Conservation (phyloP, 2,888 invertebrate species). For the Drosophila quinaria region DNA sequence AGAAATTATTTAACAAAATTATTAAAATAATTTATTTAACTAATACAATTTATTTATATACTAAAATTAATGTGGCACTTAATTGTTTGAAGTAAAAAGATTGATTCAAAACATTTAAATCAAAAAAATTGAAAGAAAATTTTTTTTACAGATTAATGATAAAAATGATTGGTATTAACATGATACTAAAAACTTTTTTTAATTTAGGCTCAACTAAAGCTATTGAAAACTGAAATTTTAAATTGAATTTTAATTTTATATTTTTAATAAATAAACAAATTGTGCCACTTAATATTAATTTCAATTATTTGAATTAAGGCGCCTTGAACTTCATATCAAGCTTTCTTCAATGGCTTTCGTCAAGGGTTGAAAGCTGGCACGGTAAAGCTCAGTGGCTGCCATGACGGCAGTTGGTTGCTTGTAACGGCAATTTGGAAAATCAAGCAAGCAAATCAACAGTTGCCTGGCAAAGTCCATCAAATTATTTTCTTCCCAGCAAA, state of each 20-base stretch:
- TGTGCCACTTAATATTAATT: not conserved
- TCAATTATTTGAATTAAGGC: not conserved
- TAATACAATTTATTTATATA: not conserved
- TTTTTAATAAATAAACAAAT: too few relatives aligned
- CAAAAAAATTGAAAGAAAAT: not conserved
- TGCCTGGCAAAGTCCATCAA: slow-evolving; percentile 51
- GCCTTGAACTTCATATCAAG: not conserved
- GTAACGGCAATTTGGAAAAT: slow-evolving; percentile 18
- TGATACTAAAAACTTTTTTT: too few relatives aligned
- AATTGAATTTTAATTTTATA: too few relatives aligned
- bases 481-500: slow-evolving; percentile 4
- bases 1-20: too few relatives aligned
- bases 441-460: slow-evolving; percentile 43
- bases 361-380: slow-evolving; percentile 9
- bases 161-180: too few relatives aligned
- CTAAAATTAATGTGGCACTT: not conserved
- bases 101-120: not conserved
- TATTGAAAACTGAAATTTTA: too few relatives aligned
- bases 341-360: not conserved
- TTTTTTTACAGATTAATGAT: too few relatives aligned
- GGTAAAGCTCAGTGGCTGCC: slow-evolving; percentile 29
- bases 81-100: not conserved
- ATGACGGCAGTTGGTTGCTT: slow-evolving; percentile 28
- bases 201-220: too few relatives aligned
- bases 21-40: too few relatives aligned